A percentile compares a stretch with the other conserved stretches of the same genome.
These are phyloP conservation scores for Buceros bicornis DNA, from an alignment of 2,797 vertebrate species.

Conservation along the genomic window DNA sequence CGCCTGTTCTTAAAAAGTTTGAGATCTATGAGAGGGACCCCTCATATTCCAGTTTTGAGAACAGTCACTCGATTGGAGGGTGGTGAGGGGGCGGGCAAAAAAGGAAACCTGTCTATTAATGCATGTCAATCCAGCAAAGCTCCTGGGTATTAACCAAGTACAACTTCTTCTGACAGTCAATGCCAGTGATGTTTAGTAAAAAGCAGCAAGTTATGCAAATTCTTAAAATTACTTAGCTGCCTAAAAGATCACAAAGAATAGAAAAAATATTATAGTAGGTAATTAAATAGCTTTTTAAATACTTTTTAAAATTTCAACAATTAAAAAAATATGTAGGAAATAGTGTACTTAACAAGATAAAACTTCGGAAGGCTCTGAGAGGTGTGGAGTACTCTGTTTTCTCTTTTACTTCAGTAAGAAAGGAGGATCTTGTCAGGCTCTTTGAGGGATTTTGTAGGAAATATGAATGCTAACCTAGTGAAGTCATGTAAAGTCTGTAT, in stretches of 20 bases:
- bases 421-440: background rate
- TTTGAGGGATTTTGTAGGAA: background rate
- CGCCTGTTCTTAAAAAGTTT: slow-evolving; percentile 80
- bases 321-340: background rate
- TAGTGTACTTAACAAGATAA: background rate
- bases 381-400: background rate
- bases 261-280: slow-evolving; percentile 5
- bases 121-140: slow-evolving; percentile 76
- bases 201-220: background rate
- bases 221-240: background rate
- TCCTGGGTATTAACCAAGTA: slow-evolving; percentile 77
- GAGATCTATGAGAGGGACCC: slow-evolving; percentile 82
- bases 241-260: slow-evolving; percentile 26
- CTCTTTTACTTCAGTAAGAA: background rate
- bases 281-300: slow-evolving; percentile 8
- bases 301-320: background rate
- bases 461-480: slow-evolving; percentile 19
- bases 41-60: slow-evolving; percentile 58
- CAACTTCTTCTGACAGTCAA: background rate
- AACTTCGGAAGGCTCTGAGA: background rate
- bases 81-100: background rate
- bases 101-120: slow-evolving; percentile 58
- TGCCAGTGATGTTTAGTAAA: background rate
- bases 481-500: background rate
- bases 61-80: background rate